Percentiles rank a stretch among this genome's conserved stretches.
These are phyloP conservation scores for Passerculus sandwichensis DNA, from an alignment of 2,797 vertebrate genomes.

Conservation along the genomic window DNA sequence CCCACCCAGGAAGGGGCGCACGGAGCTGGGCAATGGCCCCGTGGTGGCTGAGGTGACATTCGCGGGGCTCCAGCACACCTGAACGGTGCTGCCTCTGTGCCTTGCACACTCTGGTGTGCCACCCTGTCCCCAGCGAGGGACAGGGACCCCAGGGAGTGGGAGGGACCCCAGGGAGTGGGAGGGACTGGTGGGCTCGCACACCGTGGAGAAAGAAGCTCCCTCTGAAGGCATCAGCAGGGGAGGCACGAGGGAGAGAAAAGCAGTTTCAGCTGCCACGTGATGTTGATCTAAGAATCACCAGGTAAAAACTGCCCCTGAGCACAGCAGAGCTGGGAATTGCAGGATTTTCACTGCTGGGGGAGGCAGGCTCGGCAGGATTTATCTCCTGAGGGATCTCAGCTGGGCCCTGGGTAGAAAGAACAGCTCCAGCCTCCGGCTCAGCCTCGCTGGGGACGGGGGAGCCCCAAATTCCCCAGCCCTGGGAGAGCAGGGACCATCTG, in stretches of 20 bases:
- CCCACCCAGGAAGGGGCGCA: background rate
- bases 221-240: background rate
- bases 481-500: background rate
- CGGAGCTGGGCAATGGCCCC: background rate
- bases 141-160: background rate
- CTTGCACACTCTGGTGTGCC: background rate
- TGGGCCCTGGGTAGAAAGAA: rapidly evolving
- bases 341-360: background rate
- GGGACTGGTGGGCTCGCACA: background rate
- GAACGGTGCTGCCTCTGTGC: background rate
- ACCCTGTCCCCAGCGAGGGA: background rate
- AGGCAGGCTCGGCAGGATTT: background rate
- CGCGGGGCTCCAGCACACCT: background rate
- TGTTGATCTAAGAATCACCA: background rate
- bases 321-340: background rate
- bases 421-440: background rate
- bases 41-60: background rate
- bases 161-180: background rate
- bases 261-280: background rate
- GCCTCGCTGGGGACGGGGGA: background rate
- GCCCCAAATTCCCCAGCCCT: background rate
- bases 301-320: background rate
- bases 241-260: background rate
- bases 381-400: background rate
- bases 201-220: background rate